phyloP scores from a whole-genome alignment of 2,888 invertebrate species.

The Rhodophaea formosa region DNA sequence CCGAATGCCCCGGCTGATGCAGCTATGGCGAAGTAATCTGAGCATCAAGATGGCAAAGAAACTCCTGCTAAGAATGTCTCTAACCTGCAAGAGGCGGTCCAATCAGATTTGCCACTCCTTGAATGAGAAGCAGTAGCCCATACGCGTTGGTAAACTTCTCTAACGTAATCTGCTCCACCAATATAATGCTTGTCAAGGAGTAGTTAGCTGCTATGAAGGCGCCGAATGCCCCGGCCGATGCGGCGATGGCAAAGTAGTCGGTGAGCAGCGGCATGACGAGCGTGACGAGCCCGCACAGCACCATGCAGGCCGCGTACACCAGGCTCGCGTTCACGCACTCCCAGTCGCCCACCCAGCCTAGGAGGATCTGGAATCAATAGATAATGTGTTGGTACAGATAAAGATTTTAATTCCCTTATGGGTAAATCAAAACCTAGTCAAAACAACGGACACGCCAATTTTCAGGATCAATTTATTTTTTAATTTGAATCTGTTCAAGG shows the following conservation, averaged over 20 bases:
- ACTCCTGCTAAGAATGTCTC: too few relatives aligned
- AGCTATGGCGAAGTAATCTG: conserved; percentile 80
- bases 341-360: conserved; percentile 94
- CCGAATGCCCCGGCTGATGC: conserved; percentile 90
- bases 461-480: too few relatives aligned
- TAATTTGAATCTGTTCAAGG: too few relatives aligned
- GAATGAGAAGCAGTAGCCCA: conserved; percentile 91
- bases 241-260: conserved; percentile 80
- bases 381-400: neutral
- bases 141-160: conserved; percentile 96
- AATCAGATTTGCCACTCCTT: conserved; percentile 93
- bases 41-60: conserved; percentile 86
- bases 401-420: too few relatives aligned
- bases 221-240: conserved; percentile 90
- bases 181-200: conserved; percentile 93
- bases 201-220: conserved; percentile 96
- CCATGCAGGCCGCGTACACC: conserved; percentile 91
- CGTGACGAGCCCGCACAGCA: conserved; percentile 85
- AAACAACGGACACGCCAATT: too few relatives aligned
- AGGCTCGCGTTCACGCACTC: conserved; percentile 87
- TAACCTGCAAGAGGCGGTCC: conserved; percentile 95
- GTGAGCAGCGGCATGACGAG: conserved; percentile 83
- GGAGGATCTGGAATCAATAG: conserved; percentile 82
- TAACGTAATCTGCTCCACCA: conserved; percentile 93
- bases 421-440: too few relatives aligned